Base-by-base conservation (phyloP, 2,797 vertebrate species). In the Bradypus variegatus region DNA sequence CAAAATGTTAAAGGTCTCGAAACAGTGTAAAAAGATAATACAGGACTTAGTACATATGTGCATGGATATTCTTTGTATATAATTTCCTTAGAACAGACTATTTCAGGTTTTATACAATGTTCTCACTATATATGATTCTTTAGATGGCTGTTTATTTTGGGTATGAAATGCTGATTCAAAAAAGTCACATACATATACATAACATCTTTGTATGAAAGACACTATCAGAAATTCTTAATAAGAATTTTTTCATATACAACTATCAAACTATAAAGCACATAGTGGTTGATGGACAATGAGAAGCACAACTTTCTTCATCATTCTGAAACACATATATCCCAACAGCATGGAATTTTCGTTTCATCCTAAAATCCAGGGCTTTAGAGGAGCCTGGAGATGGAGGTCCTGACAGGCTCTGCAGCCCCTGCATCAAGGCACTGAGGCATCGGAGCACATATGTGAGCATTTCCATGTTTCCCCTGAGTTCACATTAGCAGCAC, bases 241-340 rank as follows among this genome's bases (percentile, higher is more conserved):
- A 55, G 13, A 41, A 85, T 77, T 88, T 69, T 77, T 70, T 73
- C 94, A 82, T 10, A 4, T 21, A 7, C 29, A 45, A 81, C 91
- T 89, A 88, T 72, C 88, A 80, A 93, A 94, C 85, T 50, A 81
- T 88, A 84, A 93, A 94, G 95, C 41, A 77, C 53, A 78, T 81
- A 29, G 62, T 18, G 72, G 89, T 31, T 95, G 95, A 31, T 80
- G 55, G 64, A 87, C 85, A 36, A 31, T 83, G 88, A 55, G n/a
- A 86, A 90, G 72, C 53, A n/a, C 19, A 23, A 2, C 27, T 62
- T 82, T 45, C 60, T 23, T 76, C 21, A 0, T 69, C 91, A 73
- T 31, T 78, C 87, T 64, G 45, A 88, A 82, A 80, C 16, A 65
- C 72, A 19, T 29, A 72, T 73, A 80, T 73, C 79, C 58, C n/a